Evolutionary conservation across 2,888 invertebrate genomes (phyloP).

Genomic region (Agonopterix arenella): DNA sequence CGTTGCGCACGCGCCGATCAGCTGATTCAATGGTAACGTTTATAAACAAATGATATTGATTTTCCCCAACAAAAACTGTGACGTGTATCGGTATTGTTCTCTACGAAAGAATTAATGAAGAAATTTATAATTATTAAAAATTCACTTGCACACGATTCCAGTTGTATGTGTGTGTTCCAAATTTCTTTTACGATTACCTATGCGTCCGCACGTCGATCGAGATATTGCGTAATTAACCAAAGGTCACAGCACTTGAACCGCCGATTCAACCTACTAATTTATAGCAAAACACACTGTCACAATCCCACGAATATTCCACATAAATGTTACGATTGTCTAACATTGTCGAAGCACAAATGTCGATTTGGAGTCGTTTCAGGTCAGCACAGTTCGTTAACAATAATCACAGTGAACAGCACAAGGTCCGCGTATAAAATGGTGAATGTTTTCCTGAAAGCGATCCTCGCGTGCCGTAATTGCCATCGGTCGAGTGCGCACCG

Average conservation of each 20-base stretch:
- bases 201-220: neutral
- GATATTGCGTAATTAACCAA: constrained; percentile 6
- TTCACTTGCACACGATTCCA: too few relatives aligned
- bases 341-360: constrained; percentile 22
- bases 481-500: constrained; percentile 57
- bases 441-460: constrained; percentile 70
- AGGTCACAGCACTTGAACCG: constrained; percentile 30
- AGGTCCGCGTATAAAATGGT: constrained; percentile 64
- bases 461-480: constrained; percentile 60
- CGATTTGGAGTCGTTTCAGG: constrained; percentile 14
- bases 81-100: neutral
- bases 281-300: constrained; percentile 43
- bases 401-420: constrained; percentile 43
- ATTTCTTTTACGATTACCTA: neutral
- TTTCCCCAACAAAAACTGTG: neutral
- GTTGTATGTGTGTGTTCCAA: too few relatives aligned
- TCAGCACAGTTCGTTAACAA: constrained; percentile 14
- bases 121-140: too few relatives aligned
- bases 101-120: too few relatives aligned
- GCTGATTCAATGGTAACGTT: constrained; percentile 30
- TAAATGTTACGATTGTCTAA: constrained; percentile 23
- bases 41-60: constrained; percentile 16
- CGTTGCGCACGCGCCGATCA: constrained; percentile 42
- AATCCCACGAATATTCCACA: constrained; percentile 37
- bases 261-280: constrained; percentile 19